Evolutionary conservation across 2,888 invertebrate species (phyloP), one percentile per base, ranked within the genome.

Genomic region (Ophion slaviceki): DNA sequence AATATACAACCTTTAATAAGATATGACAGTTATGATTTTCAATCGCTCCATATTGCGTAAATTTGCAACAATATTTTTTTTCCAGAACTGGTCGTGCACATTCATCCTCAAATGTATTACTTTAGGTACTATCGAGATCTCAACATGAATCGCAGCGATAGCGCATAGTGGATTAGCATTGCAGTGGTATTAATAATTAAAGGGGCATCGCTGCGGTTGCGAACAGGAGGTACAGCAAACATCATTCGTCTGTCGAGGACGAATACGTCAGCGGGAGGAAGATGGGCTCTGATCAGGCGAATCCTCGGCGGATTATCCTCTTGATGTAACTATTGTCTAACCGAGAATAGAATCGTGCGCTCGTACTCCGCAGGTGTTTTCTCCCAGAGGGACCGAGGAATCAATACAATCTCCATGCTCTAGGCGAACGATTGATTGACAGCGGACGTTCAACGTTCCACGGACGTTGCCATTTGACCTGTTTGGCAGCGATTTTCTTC

Each of bases 251-350:
- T 53, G 64, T 10, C 32, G 36, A 32, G 79, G 79, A 20, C 7
- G 70, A 53, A 32, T 70, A 79, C 61, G 62, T 79, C 61, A 77
- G 28, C 40, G 10, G 24, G 20, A 3, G 24, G n/a, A 78, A 47
- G 78, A 59, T 45, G 70, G 45, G 10, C 40, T 36, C 45, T 4
- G 70, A 79, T 79, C 62, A 32, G 24, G 45, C 36, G 20, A 10
- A 74, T 74, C 45, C 59, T 17, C 24, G 40, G 47, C 6, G 70
- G 79, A 79, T 79, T 70, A 79, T 79, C 47, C 70, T 59, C 62
- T 32, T 62, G 70, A 62, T 68, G 70, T 70, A 70, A 79, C 79
- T 79, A 70, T 70, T 79, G 70, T 62, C 79, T 32, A 79, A 70
- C 70, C 7, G 45, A 70, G 47, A 79, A 68, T 70, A 70, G 78